Conservation (phyloP, 2,113 vertebrate species). For the Corydoras maculifer region DNA sequence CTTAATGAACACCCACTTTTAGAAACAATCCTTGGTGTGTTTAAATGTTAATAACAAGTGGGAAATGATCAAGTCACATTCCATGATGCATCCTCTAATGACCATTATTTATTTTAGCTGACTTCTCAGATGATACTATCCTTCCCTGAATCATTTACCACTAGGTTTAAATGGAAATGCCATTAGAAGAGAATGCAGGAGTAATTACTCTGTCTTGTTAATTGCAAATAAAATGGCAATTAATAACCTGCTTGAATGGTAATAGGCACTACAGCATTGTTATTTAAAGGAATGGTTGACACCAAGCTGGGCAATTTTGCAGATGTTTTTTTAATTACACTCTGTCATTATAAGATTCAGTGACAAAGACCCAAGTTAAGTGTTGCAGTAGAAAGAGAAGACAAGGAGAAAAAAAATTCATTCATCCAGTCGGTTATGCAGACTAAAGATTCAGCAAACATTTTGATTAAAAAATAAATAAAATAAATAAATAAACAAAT, state of each 20-base stretch:
- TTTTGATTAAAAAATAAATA: background rate
- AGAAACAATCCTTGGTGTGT: slow-evolving; percentile 19
- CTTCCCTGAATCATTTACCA: slow-evolving; percentile 48
- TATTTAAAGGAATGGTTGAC: slow-evolving; percentile 27
- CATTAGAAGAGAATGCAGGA: slow-evolving; percentile 45
- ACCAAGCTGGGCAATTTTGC: slow-evolving; percentile 27
- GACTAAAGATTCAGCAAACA: background rate
- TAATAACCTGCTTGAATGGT: slow-evolving; percentile 47
- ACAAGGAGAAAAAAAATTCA: too few species aligned
- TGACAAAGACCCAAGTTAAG: slow-evolving; percentile 23
- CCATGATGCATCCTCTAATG: slow-evolving; percentile 54
- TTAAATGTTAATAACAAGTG: slow-evolving; percentile 35
- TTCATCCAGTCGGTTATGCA: background rate
- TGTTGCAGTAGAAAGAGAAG: slow-evolving; percentile 6
- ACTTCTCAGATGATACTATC: slow-evolving; percentile 50
- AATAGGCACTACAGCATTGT: slow-evolving; percentile 44
- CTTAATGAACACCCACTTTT: slow-evolving; percentile 56
- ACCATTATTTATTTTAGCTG: slow-evolving; percentile 64
- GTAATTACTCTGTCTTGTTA: slow-evolving; percentile 56
- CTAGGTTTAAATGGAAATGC: slow-evolving; percentile 46
- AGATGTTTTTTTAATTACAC: slow-evolving; percentile 26
- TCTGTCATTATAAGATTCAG: slow-evolving; percentile 14
- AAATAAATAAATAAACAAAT: background rate
- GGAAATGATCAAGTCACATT: slow-evolving; percentile 51
- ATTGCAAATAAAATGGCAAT: slow-evolving; percentile 52